These are phyloP conservation scores for Pollenia griseotomentosa DNA, from an alignment of 2,888 invertebrate genomes.

Conservation along the genomic window DNA sequence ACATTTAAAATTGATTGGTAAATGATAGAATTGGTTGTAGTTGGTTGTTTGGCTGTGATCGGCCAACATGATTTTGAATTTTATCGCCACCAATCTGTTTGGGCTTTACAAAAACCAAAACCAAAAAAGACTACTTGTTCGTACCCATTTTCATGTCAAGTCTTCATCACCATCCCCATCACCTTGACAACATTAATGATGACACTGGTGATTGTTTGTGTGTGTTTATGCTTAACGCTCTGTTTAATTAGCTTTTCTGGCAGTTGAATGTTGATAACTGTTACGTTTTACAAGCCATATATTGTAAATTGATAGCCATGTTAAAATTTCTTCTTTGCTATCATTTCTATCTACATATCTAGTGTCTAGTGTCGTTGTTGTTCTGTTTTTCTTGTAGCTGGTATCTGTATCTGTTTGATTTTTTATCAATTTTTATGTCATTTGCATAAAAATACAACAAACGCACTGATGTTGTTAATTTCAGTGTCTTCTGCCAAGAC, in stretches of 20 bases:
- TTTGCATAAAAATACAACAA: conserved; percentile 49
- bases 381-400: conserved; percentile 7
- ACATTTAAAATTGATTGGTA: conserved; percentile 65
- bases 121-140: conserved; percentile 11
- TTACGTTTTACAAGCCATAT: conserved; percentile 70
- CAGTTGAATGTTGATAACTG: conserved; percentile 72
- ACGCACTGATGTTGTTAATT: conserved; percentile 53
- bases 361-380: conserved; percentile 1
- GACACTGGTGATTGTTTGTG: conserved; percentile 24
- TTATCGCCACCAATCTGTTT: conserved; percentile 53
- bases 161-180: conserved; percentile 61
- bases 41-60: not conserved
- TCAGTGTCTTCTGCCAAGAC: conserved; percentile 16
- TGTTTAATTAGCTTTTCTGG: conserved; percentile 71
- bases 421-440: conserved; percentile 65
- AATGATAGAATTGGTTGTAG: conserved; percentile 56
- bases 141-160: conserved; percentile 53
- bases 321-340: not conserved
- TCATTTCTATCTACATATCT: conserved; percentile 25
- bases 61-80: conserved; percentile 55
- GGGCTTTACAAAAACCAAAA: conserved; percentile 22
- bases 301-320: conserved; percentile 40
- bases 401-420: conserved; percentile 48
- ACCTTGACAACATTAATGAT: conserved; percentile 33
- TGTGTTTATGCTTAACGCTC: conserved; percentile 55